Evolutionary conservation across 2,797 vertebrate species (phyloP).

Genomic region (Rachycentron canadum): DNA sequence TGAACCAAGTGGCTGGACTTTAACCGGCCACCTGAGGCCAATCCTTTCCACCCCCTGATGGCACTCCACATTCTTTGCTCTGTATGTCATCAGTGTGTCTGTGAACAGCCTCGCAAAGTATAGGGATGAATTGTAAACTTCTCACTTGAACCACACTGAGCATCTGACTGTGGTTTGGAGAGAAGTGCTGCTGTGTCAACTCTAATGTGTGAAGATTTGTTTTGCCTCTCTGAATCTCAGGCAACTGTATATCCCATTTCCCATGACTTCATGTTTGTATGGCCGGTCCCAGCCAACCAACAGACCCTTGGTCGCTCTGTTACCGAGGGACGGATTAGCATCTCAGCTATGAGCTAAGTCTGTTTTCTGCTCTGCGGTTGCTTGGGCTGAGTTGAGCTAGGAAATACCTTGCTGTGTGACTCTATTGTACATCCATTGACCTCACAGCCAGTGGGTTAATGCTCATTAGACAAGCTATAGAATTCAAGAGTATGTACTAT

Average conservation of each 20-base stretch:
- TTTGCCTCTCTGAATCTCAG: conserved; percentile 40
- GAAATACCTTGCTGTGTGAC: conserved; percentile 58
- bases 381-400: conserved; percentile 59
- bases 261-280: conserved; percentile 67
- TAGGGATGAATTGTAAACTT: conserved; percentile 18
- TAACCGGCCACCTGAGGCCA: conserved; percentile 53
- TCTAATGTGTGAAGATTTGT: conserved; percentile 49
- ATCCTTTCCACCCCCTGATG: conserved; percentile 25
- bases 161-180: conserved; percentile 39
- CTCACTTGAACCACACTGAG: conserved; percentile 14
- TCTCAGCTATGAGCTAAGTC: conserved; percentile 73
- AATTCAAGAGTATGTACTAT: conserved; percentile 51
- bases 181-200: conserved; percentile 17
- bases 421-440: conserved; percentile 73
- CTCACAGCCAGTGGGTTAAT: conserved; percentile 72
- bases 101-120: neutral
- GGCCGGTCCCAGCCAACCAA: conserved; percentile 34
- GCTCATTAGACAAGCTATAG: conserved; percentile 71
- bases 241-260: conserved; percentile 52
- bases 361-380: conserved; percentile 68
- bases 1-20: conserved; percentile 51
- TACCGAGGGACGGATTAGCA: conserved; percentile 71
- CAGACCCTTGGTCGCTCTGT: conserved; percentile 33
- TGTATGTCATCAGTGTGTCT: conserved; percentile 12
- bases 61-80: conserved; percentile 52